Evolutionary conservation across 1,140 invertebrate species (phyloP).

Genomic region (Wasmannia auropunctata): DNA sequence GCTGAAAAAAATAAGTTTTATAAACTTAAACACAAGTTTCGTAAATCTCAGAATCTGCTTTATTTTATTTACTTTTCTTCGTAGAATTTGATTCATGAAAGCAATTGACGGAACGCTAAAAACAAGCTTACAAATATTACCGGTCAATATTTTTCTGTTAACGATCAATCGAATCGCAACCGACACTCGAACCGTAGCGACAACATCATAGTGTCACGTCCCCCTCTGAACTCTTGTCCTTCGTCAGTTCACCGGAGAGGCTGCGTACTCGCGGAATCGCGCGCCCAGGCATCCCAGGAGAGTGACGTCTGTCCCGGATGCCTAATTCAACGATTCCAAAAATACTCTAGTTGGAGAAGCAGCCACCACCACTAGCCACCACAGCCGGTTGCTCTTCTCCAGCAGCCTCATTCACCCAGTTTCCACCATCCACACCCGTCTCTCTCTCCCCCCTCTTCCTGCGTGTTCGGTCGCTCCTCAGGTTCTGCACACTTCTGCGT

Average conservation of each 20-base stretch:
- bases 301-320: slow-evolving; percentile 62
- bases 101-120: neutral
- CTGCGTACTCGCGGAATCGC: slow-evolving; percentile 27
- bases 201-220: neutral
- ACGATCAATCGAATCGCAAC: neutral
- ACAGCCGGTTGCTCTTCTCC: slow-evolving; percentile 52
- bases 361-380: slow-evolving; percentile 40
- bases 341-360: slow-evolving; percentile 66
- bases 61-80: neutral
- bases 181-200: neutral
- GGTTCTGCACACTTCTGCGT: neutral
- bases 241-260: neutral
- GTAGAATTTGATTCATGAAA: neutral
- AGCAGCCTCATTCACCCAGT: slow-evolving; percentile 79
- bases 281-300: neutral
- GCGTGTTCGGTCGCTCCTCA: neutral
- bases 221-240: neutral
- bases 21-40: neutral
- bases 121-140: slow-evolving; percentile 8
- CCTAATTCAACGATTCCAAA: slow-evolving; percentile 75
- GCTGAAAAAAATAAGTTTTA: neutral
- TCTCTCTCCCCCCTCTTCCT: neutral
- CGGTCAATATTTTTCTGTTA: neutral
- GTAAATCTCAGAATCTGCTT: neutral
- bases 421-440: slow-evolving; percentile 69